These are phyloP conservation scores for Bombus waltoni DNA, from an alignment of 1,140 invertebrate genomes.

Conservation along the genomic window DNA sequence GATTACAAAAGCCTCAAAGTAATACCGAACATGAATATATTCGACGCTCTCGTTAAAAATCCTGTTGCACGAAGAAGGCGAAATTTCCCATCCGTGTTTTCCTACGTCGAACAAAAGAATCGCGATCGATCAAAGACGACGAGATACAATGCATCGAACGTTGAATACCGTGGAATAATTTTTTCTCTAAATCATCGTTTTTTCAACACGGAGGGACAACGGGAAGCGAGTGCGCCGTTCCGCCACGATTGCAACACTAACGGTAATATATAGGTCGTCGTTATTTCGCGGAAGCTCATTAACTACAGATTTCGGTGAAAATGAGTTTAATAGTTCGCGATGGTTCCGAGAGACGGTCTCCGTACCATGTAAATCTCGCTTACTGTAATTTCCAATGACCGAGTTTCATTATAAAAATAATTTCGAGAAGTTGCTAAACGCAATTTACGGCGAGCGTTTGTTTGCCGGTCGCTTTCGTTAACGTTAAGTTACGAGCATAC, in stretches of 20 bases:
- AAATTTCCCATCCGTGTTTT: not conserved
- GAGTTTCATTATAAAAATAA: slow-evolving; percentile 30
- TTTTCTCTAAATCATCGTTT: not conserved
- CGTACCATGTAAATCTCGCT: slow-evolving; percentile 1
- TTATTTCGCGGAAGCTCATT: slow-evolving; percentile 33
- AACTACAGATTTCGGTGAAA: slow-evolving; percentile 25
- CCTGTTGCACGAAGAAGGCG: not conserved
- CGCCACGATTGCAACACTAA: not conserved
- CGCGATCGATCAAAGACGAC: not conserved
- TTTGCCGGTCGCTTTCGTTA: slow-evolving; percentile 4
- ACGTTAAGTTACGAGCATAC: not conserved
- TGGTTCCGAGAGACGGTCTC: not conserved
- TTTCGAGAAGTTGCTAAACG: slow-evolving; percentile 18
- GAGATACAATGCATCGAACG: not conserved
- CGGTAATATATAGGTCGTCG: slow-evolving; percentile 17
- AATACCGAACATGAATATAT: not conserved
- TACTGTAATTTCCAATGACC: not conserved
- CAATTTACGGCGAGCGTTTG: not conserved
- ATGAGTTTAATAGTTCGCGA: slow-evolving; percentile 35
- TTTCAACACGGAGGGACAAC: not conserved
- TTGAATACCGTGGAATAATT: not conserved
- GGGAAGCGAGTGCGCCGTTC: not conserved
- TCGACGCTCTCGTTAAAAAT: not conserved
- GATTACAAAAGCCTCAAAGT: not conserved
- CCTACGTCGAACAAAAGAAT: not conserved